Conservation (phyloP, 2,888 invertebrate genomes). For the Sipha maydis region DNA sequence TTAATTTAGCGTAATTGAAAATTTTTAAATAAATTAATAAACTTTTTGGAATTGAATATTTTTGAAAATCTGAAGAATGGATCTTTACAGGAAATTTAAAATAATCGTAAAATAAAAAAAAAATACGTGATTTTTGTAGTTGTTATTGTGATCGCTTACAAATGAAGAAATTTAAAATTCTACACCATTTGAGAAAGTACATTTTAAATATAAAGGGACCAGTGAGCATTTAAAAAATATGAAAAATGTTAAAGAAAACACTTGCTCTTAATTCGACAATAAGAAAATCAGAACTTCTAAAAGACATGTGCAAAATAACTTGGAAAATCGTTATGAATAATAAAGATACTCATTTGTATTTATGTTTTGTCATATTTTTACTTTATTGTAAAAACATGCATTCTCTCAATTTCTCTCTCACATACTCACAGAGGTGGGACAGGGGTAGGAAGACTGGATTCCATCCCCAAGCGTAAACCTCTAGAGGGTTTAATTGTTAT, state of each 20-base stretch:
- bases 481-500: no score
- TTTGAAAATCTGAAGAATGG: neutral
- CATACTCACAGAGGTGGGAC: no score
- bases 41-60: no score
- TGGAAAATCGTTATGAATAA: conserved; percentile 4
- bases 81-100: neutral
- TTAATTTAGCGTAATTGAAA: no score
- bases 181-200: neutral
- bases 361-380: neutral
- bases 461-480: no score
- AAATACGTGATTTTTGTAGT: conserved; percentile 9
- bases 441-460: no score
- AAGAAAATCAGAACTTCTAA: neutral
- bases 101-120: neutral
- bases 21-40: neutral
- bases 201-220: neutral
- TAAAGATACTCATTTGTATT: neutral
- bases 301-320: neutral
- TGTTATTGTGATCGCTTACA: neutral
- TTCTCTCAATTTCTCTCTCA: neutral
- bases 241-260: neutral
- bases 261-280: conserved; percentile 10
- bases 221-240: neutral
- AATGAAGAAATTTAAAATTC: conserved; percentile 17
- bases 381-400: neutral